A percentile compares a stretch with the other conserved stretches of the same genome.
Evolutionary conservation across 2,113 vertebrate species (phyloP).

Genomic region (Excalfactoria chinensis): DNA sequence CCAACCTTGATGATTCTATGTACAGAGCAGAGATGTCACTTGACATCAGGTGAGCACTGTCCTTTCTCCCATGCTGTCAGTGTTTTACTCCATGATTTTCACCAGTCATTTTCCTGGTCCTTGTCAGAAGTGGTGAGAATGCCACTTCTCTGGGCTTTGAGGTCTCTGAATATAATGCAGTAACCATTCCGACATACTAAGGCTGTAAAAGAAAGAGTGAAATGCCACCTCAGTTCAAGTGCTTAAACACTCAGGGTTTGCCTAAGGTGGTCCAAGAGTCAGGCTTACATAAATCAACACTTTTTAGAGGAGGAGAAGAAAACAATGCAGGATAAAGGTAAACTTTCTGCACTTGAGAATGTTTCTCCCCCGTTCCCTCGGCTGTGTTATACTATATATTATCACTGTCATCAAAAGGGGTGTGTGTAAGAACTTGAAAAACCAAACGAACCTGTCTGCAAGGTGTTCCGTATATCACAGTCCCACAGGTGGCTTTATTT

Average conservation of each 20-base stretch:
- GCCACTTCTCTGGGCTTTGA: neutral
- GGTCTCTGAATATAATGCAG: neutral
- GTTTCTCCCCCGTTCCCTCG: neutral
- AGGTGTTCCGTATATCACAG: slow-evolving; percentile 69
- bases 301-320: neutral
- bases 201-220: neutral
- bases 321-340: slow-evolving; percentile 12
- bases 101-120: neutral
- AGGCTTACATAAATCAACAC: neutral
- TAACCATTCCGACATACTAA: neutral
- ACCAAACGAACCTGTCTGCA: slow-evolving; percentile 77
- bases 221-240: neutral
- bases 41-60: fast-evolving
- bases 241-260: neutral
- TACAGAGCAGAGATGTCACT: neutral
- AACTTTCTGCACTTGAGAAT: slow-evolving; percentile 46
- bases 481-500: slow-evolving; percentile 72
- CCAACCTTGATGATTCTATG: too few relatives aligned
- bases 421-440: slow-evolving; percentile 79
- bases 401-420: slow-evolving; percentile 72
- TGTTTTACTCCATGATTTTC: neutral
- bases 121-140: neutral
- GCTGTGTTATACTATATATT: slow-evolving; percentile 45
- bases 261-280: neutral
- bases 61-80: neutral